Conservation (phyloP, 2,113 vertebrate genomes). For the Lichenostomus cassidix region DNA sequence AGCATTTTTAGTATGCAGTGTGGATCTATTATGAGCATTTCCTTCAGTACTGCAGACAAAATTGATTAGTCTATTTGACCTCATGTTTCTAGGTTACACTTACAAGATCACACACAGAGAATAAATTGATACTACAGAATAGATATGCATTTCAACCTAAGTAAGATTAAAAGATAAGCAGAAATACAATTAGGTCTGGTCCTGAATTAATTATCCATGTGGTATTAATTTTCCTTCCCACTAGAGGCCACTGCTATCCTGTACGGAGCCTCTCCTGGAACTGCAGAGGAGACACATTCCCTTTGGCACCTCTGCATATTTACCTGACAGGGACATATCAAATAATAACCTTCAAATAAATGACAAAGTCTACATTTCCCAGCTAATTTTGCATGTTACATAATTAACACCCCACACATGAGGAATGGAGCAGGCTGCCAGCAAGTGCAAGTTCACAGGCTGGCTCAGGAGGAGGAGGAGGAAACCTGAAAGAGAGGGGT, state of each 20-base stretch:
- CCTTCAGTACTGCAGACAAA: neutral
- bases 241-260: constrained; percentile 67
- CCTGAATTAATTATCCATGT: neutral
- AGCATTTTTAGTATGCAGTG: neutral
- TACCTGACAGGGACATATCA: neutral
- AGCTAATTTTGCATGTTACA: neutral
- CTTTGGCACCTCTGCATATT: neutral
- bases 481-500: neutral
- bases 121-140: neutral
- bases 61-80: neutral
- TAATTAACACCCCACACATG: neutral
- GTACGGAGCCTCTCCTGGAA: neutral
- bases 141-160: neutral
- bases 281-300: neutral
- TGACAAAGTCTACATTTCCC: neutral
- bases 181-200: neutral
- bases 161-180: neutral
- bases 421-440: neutral
- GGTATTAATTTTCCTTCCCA: constrained; percentile 28
- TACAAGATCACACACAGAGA: neutral
- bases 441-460: neutral
- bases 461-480: neutral
- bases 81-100: neutral
- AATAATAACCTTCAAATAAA: neutral
- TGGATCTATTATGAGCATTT: neutral